phyloP scores from a whole-genome alignment of 1,140 invertebrate species.

The Aphis craccivora region DNA sequence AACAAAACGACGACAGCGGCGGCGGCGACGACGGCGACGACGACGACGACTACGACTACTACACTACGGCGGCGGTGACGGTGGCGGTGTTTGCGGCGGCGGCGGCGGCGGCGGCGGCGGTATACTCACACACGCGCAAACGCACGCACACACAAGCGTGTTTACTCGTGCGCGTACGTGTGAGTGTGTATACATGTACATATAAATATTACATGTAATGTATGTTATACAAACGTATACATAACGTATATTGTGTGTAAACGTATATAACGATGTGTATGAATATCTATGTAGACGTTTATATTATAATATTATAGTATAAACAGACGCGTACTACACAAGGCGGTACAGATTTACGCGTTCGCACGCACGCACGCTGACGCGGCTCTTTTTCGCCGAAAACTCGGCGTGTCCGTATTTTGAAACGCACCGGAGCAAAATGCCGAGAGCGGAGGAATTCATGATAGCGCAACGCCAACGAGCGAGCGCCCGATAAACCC shows the following conservation, averaged over 20 bases:
- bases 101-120: not conserved
- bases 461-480: not conserved
- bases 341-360: not conserved
- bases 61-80: too few species aligned
- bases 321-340: not conserved
- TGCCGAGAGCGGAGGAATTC: not conserved
- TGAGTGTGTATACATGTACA: not conserved
- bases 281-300: not conserved
- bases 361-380: not conserved
- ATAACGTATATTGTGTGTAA: not conserved
- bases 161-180: not conserved
- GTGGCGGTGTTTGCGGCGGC: too few species aligned
- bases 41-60: not conserved
- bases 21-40: not conserved
- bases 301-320: not conserved
- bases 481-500: not conserved
- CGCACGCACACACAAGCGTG: not conserved
- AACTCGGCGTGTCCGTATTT: not conserved
- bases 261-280: not conserved
- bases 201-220: not conserved
- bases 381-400: not conserved
- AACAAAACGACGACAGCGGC: slow-evolving; percentile 38
- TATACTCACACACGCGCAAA: not conserved
- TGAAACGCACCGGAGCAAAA: not conserved
- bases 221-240: not conserved